Evolutionary conservation across 1,140 invertebrate genomes (phyloP).

Genomic region (Bombus confusus): DNA sequence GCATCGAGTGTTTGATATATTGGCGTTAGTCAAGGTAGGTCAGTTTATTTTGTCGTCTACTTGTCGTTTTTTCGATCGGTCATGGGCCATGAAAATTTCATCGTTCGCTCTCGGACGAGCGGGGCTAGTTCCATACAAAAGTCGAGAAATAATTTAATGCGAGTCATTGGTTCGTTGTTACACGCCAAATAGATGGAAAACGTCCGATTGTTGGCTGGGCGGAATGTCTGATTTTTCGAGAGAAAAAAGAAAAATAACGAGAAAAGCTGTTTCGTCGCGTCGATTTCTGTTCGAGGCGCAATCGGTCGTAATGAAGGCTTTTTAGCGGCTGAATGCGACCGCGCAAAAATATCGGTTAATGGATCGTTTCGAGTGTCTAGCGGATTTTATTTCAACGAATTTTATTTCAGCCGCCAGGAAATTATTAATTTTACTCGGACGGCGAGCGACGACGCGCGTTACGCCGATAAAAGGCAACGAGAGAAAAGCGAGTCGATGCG

Average conservation of each 20-base stretch:
- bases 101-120: not conserved
- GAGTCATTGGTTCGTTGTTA: not conserved
- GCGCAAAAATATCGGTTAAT: conserved; percentile 18
- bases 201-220: not conserved
- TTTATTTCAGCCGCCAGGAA: not conserved
- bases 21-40: not conserved
- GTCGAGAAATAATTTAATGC: not conserved
- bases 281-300: not conserved
- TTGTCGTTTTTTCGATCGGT: not conserved
- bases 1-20: not conserved
- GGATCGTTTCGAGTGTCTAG: conserved; percentile 7
- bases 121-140: not conserved
- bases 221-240: not conserved
- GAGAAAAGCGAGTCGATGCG: not conserved
- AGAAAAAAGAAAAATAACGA: not conserved
- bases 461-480: not conserved
- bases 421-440: conserved; percentile 25
- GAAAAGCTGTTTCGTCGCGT: not conserved
- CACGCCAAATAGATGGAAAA: not conserved
- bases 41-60: not conserved
- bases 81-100: not conserved
- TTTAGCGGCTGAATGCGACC: not conserved
- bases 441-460: not conserved
- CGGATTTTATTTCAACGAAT: conserved; percentile 9
- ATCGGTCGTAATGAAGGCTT: conserved; percentile 17